Percentiles rank a stretch among this genome's conserved stretches.
These are phyloP conservation scores for Antechinus flavipes DNA, from an alignment of 2,113 vertebrate genomes.

Conservation along the genomic window DNA sequence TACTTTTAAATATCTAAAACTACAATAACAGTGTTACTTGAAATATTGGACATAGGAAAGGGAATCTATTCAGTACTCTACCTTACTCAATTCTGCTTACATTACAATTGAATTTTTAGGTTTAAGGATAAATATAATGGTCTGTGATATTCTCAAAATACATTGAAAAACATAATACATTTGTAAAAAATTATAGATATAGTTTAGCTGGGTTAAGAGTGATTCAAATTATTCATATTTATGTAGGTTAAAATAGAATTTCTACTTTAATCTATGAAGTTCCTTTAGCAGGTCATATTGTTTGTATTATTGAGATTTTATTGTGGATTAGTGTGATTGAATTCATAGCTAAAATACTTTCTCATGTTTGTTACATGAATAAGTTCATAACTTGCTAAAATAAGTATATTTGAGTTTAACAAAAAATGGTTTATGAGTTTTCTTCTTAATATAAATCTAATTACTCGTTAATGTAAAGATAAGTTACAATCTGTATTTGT, in stretches of 20 bases:
- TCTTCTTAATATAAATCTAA: constrained; percentile 44
- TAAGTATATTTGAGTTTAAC: constrained; percentile 49
- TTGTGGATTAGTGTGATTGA: constrained; percentile 49
- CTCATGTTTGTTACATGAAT: constrained; percentile 25
- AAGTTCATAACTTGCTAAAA: constrained; percentile 25
- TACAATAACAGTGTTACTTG: background rate
- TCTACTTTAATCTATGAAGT: background rate
- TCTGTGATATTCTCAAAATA: background rate
- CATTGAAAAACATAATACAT: background rate
- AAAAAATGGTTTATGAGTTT: constrained; percentile 45
- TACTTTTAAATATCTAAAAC: constrained; percentile 10
- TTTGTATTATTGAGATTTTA: constrained; percentile 50
- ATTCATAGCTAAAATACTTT: constrained; percentile 44
- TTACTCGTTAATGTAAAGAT: constrained; percentile 51
- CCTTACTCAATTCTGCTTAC: background rate
- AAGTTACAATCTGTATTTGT: constrained; percentile 48
- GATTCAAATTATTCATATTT: background rate
- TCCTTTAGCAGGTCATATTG: background rate
- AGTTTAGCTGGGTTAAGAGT: background rate
- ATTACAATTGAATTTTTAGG: background rate
- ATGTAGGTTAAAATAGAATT: background rate
- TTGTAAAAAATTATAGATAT: background rate
- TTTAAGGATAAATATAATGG: background rate
- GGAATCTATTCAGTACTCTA: background rate
- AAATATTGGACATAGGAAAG: background rate